Evolutionary conservation across 1,140 invertebrate species (phyloP), one percentile per base, ranked within the genome.

Genomic region (Lanistes nyassanus): DNA sequence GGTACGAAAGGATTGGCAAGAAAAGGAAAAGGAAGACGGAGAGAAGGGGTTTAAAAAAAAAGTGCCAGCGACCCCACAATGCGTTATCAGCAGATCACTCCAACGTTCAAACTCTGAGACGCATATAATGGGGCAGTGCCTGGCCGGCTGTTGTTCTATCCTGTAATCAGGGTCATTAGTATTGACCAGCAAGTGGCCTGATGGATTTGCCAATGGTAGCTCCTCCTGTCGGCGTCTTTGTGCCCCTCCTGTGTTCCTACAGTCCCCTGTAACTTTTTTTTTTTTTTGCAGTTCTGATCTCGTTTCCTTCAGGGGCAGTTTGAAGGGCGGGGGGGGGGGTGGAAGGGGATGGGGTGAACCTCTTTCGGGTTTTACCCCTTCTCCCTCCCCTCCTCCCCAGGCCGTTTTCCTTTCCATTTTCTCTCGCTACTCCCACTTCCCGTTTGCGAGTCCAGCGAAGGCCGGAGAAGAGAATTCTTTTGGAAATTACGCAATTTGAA

Each of bases 81-180:
- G 42, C 42, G 42, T 47, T 47, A 47, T 47, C 42, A 47, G 42
- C 42, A 47, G 9, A 47, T 47, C 42, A 47, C 9, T 3, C 42
- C 42, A 47, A n/a, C 42, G 9, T 47, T 47, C 42, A 47, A 47
- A 47, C 19, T 47, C 19, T 47, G 42, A 47, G 42, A 47, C 42
- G 19, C 42, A 47, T 47, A 47, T 47, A 47, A 47, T 47, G 42
- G 42, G 9, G 9, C 42, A 47, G 42, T 47, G 42, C 42, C n/a
- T 13, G 42, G 9, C 19, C 42, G 42, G 9, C 42, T 47, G 42
- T 72, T 72, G 70, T 56, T 72, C 70, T 23, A 72, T 72, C 53
- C 70, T 60, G 56, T 72, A 58, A 72, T 72, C 55, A 72, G 51
- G 56, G 70, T 72, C 70, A 72, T 72, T 72, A 72, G 70, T 72